phyloP scores from a whole-genome alignment of 2,113 vertebrate genomes.

The Hippocampus abdominalis region DNA sequence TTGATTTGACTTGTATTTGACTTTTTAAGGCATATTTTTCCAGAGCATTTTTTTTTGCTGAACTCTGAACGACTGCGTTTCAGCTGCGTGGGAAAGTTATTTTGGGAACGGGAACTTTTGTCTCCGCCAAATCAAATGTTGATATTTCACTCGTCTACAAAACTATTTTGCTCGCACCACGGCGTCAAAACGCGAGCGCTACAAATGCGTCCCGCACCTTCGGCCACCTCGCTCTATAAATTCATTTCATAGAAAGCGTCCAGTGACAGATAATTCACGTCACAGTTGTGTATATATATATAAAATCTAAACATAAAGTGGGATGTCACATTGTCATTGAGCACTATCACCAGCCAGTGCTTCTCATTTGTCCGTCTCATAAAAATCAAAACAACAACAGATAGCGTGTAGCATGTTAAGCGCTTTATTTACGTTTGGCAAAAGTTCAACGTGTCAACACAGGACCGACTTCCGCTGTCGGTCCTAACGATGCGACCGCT shows the following conservation, averaged over 20 bases:
- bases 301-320: too few relatives aligned
- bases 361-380: too few relatives aligned
- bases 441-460: too few relatives aligned
- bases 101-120: neutral
- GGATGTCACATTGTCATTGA: too few relatives aligned
- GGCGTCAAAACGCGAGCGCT: neutral
- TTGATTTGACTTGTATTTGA: neutral
- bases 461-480: too few relatives aligned
- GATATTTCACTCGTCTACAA: neutral
- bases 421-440: too few relatives aligned
- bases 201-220: neutral
- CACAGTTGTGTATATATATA: too few relatives aligned
- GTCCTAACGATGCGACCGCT: too few relatives aligned
- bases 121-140: conserved; percentile 1
- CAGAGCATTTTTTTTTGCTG: neutral
- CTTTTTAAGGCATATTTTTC: neutral
- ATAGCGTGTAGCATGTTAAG: too few relatives aligned
- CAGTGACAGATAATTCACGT: neutral
- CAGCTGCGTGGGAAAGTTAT: neutral
- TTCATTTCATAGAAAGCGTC: neutral
- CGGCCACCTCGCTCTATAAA: neutral
- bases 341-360: too few relatives aligned
- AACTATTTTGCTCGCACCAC: neutral
- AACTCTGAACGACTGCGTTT: neutral
- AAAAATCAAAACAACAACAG: too few relatives aligned